Evolutionary conservation across 1,140 invertebrate genomes (phyloP), one percentile per base, ranked within the genome.

Genomic region (Trachymyrmex cornetzi): DNA sequence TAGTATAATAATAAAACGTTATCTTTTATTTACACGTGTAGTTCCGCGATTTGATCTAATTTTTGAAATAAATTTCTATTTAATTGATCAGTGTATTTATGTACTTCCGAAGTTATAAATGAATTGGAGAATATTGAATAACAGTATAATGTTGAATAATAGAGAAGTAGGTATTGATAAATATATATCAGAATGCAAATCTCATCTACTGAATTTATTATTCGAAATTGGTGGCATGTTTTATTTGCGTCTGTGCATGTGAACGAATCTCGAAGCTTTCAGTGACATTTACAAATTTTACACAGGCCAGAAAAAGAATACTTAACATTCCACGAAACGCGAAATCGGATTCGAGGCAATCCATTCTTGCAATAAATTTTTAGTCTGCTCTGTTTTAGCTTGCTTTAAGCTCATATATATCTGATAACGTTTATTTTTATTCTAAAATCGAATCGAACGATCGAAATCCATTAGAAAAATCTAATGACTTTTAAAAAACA

Each of bases 201-300:
- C 34, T 74, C 67, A 82, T 80, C 53, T 67, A 27, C 12, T 19
- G 19, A 48, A 82, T 82, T 74, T 82, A 72, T 81, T 82, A 72
- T 82, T 44, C 12, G 22, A 81, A 64, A 66, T 66, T 79, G 38
- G 44, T 16, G 34, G 22, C 50, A 50, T n/a, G 67, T 48, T 82
- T 38, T 82, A 61, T 74, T 74, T 9, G n/a, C 67, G 77, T 80
- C 27, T 44, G 50, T 59, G 22, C 14, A 59, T 44, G 53, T 11
- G 53, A 50, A 66, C 44, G 27, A 34, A 67, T 67, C n/a, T 57
- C 66, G 19, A 82, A 74, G 53, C n/a, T 9, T 19, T 6, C 19
- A 30, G 53, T 82, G 80, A 82, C 80, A 82, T 82, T 82, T 72
- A 82, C 53, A 82, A 82, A 82, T 82, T 82, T 82, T 72, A 61